Base-by-base conservation (phyloP, 1,140 invertebrate genomes). In the Meteorus sp. region DNA sequence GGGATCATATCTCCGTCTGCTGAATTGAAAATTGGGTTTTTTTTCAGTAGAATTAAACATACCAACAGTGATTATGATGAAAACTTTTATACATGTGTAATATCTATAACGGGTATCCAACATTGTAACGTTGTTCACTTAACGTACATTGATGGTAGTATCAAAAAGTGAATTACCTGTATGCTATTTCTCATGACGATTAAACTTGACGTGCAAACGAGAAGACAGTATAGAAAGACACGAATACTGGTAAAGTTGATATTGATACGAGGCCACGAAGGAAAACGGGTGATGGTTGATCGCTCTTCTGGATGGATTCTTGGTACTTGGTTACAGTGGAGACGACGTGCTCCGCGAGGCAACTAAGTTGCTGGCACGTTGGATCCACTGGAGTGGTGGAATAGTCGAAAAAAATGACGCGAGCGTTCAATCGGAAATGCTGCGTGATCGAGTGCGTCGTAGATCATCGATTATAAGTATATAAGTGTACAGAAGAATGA, bases 271-370 rank as follows among this genome's bases (percentile, higher is more conserved):
- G 69, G 62, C 65, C 57, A n/a, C n/a, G n/a, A n/a, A n/a, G 52
- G 27, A 64, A 66, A 62, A 69, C 69, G 69, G 72, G 64, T 74
- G 67, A 73, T 71, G 43, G 25, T 22, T 13, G 39, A 33, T 44
- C 15, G 23, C 66, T 47, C 71, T 63, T 69, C 64, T 61, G 60
- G 62, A 45, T 60, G 66, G 33, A 73, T 77, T 75, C 72, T 69
- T 54, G 67, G 74, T 77, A 76, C 62, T 60, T 52, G 55, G 13
- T n/a, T 54, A 43, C 29, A 60, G 62, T 56, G 45, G 63, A 67
- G 61, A 66, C 56, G 70, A 78, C 74, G 75, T 78, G 77, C 70
- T 65, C 73, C 66, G 74, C 64, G 67, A 78, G 70, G 73, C 71
- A 77, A 78, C 71, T 72, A 76, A 69, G 63, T 60, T 62, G 52